These are phyloP conservation scores for Distichodus sexfasciatus DNA, from an alignment of 2,797 vertebrate species.

Conservation along the genomic window DNA sequence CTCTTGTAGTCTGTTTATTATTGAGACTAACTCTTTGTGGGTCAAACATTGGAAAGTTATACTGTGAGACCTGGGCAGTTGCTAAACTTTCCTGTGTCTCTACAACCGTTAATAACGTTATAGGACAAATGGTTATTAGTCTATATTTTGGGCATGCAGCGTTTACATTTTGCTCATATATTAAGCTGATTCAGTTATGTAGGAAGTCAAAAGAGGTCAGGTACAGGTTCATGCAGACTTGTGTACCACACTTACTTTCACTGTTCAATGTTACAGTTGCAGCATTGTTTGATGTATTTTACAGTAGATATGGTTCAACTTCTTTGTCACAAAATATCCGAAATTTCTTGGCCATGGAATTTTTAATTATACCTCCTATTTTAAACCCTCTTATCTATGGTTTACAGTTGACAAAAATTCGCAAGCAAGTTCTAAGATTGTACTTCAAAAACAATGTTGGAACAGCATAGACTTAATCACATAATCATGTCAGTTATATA, in stretches of 20 bases:
- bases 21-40: slow-evolving; percentile 10
- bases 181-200: slow-evolving; percentile 19
- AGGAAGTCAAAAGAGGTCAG: not conserved
- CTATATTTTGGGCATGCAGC: slow-evolving; percentile 20
- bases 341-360: slow-evolving; percentile 47
- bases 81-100: slow-evolving; percentile 21
- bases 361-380: slow-evolving; percentile 33
- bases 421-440: not conserved
- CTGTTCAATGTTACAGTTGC: slow-evolving; percentile 38
- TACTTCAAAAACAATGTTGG: not conserved
- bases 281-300: slow-evolving; percentile 47
- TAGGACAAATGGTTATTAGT: slow-evolving; percentile 21
- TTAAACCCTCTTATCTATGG: slow-evolving; percentile 43
- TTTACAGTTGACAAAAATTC: slow-evolving; percentile 15
- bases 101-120: slow-evolving; percentile 23
- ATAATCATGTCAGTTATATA: not conserved
- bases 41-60: slow-evolving; percentile 7
- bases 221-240: slow-evolving; percentile 36
- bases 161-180: slow-evolving; percentile 28
- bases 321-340: slow-evolving; percentile 26
- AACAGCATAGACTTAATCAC: not conserved
- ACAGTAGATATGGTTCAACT: slow-evolving; percentile 35
- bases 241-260: slow-evolving; percentile 46
- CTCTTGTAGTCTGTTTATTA: not conserved
- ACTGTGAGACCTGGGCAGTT: slow-evolving; percentile 33